Percentiles rank a stretch among this genome's conserved stretches.
phyloP scores from a whole-genome alignment of 2,888 invertebrate species.

The Uloborus plumipes region DNA sequence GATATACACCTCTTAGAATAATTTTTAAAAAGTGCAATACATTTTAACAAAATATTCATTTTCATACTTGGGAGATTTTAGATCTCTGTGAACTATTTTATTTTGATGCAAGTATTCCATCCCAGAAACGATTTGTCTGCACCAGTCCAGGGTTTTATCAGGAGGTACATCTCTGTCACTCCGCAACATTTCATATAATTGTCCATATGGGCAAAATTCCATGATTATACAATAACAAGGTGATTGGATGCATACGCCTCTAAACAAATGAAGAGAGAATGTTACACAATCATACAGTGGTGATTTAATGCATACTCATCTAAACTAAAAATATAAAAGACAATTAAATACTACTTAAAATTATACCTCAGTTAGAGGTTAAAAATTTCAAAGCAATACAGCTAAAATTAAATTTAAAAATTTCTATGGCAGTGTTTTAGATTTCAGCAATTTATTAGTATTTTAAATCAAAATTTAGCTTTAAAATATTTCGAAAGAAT shows the following conservation, averaged over 20 bases:
- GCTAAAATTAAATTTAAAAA: no score
- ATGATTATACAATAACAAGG: conserved; percentile 96
- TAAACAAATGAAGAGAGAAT: conserved; percentile 72
- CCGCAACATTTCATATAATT: conserved; percentile 89
- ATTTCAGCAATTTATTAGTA: no score
- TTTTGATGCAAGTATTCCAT: conserved; percentile 96
- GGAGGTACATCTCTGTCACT: conserved; percentile 88
- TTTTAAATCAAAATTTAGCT: no score
- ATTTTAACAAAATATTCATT: no score
- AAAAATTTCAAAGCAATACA: no score
- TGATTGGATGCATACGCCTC: conserved; percentile 92
- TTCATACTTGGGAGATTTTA: conserved; percentile 96
- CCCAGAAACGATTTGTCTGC: conserved; percentile 93
- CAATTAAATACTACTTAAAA: no score
- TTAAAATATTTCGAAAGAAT: no score
- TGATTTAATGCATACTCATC: not conserved
- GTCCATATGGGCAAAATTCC: conserved; percentile 98
- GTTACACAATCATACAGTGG: no score
- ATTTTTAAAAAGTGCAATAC: no score
- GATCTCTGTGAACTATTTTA: conserved; percentile 97
- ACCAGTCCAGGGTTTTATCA: conserved; percentile 90
- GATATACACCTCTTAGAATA: no score
- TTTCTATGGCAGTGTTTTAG: no score
- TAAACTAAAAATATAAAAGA: not conserved
- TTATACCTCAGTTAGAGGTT: no score